These are phyloP conservation scores for Sebastes vulpes DNA, from an alignment of 2,797 vertebrate genomes.

Conservation along the genomic window DNA sequence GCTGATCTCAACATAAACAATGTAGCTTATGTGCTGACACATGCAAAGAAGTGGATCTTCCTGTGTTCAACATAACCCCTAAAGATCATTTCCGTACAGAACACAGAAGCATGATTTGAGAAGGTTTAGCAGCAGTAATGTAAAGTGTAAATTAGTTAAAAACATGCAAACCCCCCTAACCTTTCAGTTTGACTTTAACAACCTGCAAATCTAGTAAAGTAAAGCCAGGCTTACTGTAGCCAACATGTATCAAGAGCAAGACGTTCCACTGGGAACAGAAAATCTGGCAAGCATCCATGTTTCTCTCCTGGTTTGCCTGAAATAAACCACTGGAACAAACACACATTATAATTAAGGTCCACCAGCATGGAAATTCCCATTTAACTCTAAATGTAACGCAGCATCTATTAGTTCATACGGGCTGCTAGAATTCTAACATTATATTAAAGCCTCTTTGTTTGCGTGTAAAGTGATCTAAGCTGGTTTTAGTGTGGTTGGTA, in stretches of 20 bases:
- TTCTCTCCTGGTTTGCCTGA: constrained; percentile 1
- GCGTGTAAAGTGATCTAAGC: neutral
- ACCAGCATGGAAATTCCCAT: neutral
- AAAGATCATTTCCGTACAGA: neutral
- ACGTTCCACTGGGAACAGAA: neutral
- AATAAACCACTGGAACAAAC: constrained; percentile 17
- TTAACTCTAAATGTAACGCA: neutral
- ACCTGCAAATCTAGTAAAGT: neutral
- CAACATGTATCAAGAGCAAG: neutral
- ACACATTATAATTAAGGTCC: neutral
- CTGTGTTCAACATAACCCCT: neutral
- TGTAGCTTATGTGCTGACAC: neutral
- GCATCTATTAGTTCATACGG: neutral
- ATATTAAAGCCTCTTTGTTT: neutral
- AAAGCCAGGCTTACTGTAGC: neutral
- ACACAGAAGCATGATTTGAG: neutral
- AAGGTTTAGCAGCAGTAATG: neutral
- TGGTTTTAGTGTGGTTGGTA: neutral
- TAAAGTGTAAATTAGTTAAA: neutral
- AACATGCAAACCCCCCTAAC: neutral
- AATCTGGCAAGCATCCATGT: neutral
- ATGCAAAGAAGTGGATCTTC: neutral
- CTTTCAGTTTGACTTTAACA: neutral
- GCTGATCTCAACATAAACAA: too few species aligned
- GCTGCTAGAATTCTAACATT: neutral